Conservation (phyloP, 1,140 invertebrate genomes). For the Diploscapter pachys region DNA sequence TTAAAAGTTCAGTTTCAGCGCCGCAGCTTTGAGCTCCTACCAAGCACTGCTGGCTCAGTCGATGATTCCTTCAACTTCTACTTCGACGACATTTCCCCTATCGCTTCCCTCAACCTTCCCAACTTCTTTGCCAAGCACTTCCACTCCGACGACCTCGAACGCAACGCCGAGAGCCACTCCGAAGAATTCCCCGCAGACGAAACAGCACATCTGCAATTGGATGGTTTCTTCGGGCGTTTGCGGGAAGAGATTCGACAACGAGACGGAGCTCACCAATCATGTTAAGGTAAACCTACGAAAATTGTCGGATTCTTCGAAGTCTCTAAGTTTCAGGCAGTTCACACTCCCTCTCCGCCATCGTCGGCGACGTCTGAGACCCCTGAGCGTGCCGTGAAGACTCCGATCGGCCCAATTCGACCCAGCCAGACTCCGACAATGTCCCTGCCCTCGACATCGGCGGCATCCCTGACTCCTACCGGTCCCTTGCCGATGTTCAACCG, state of each 20-base stretch:
- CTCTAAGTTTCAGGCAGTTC: slow-evolving; percentile 12
- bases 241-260: slow-evolving; percentile 85
- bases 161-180: neutral
- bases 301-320: slow-evolving; percentile 62
- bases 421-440: no score
- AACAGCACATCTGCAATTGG: slow-evolving; percentile 79
- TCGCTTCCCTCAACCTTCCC: slow-evolving; percentile 1
- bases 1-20: slow-evolving; percentile 8
- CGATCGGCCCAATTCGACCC: no score
- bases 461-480: neutral
- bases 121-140: slow-evolving; percentile 8
- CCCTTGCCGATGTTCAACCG: slow-evolving; percentile 5
- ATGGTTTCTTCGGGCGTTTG: slow-evolving; percentile 82
- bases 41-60: slow-evolving; percentile 30
- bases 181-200: slow-evolving; percentile 5
- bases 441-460: no score
- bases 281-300: slow-evolving; percentile 71
- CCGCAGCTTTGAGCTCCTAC: slow-evolving; percentile 17
- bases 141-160: neutral
- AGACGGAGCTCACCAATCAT: slow-evolving; percentile 89
- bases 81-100: neutral
- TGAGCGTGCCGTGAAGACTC: no score
- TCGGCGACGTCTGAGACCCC: slow-evolving; percentile 3
- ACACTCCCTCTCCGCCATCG: slow-evolving; percentile 24
- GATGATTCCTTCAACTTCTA: neutral